Base-by-base conservation (phyloP, 2,797 vertebrate genomes). In the Centroberyx gerrardi region DNA sequence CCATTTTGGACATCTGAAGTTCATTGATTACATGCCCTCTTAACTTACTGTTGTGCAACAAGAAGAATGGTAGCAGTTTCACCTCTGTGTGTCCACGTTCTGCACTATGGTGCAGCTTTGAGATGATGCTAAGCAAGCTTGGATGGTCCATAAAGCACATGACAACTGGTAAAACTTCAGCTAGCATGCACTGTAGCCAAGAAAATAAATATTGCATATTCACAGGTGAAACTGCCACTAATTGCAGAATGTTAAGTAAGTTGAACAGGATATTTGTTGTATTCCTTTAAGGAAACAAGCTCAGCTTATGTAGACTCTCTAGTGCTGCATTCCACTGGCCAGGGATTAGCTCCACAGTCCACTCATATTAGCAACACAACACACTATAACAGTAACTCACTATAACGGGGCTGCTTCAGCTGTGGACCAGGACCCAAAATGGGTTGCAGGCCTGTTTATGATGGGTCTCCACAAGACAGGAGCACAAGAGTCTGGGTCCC, bases 281-380 rank as follows among this genome's bases (percentile, higher is more conserved):
- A 13, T 18, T 4, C 0, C 27, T 55, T 55, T 42, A 53, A 40
- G 36, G 6, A 33, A 54, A 27, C 14, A 17, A 54, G 14, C n/a
- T 54, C 8, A 28, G 13, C 17, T 54, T 9, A 59, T 51, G 38
- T 27, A 14, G 18, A 27, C 22, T 62, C 22, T 22, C 33, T 38
- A n/a, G n/a, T 38, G 31, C 48, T 65, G 49, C 63, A 53, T 66
- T 54, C 51, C 61, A 29, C 42, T 49, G 13, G n/a, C 36, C 29
- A 52, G 48, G 29, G 51, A 65, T 65, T 65, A 53, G 5, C n/a
- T 52, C 48, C 48, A 52, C 28, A 38, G 8, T 44, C 42, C 13
- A 44, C 42, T 61, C 27, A 63, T 4, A 63, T 31, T 15, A 42
- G 17, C 3, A 49, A 66, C 33, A 40, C 49, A 42, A 29, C 40